Base-by-base conservation (phyloP, 2,888 invertebrate species). In the Steromphala cineraria region DNA sequence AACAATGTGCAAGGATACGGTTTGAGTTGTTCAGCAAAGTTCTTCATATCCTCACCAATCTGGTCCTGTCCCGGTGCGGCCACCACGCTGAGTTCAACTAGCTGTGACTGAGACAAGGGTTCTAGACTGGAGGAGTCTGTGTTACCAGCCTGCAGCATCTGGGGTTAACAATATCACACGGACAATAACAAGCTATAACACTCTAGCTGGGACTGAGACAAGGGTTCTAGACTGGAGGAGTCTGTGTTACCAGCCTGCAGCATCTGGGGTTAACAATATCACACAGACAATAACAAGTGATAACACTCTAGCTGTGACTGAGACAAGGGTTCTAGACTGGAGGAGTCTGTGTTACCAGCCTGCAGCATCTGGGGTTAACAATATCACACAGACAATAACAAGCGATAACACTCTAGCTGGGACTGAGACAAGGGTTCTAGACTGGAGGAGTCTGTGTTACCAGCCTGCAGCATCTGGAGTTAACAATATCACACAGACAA, bases 1-100 rank as follows among this genome's bases (percentile, higher is more conserved):
- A 46, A 46, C 1, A 79, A 1, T 75, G 71, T 13, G n/a, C 53
- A 92, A 92, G 91, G 92, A 93, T 92, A 93, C 93, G 99, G 98
- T 90, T 97, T 96, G 2, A 99, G 94, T 91, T 98, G 98, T 92
- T 99, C 98, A 0, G 98, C 97, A 94, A 99, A 98, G 40, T 96
- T 95, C 83, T 97, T 96, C 97, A 99, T 98, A 91, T 99, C 98
- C 90, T 98, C 98, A 2, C 97, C 98, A 81, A 99, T 97, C 24
- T 97, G 97, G 93, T 98, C 98, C 93, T 98, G 90, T n/a, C 90
- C 90, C 31, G 89, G 79, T 8, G 91, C 97, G 2, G 98, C 98
- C 79, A 98, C 94, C 15, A 97, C 96, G 86, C 98, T 98, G 85
- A 99, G 94, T 93, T 99, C 98, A 0, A 99, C 98, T 46, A 98